A percentile compares a stretch with the other conserved stretches of the same genome.
phyloP scores from a whole-genome alignment of 1,140 invertebrate species.

The Aphis craccivora region DNA sequence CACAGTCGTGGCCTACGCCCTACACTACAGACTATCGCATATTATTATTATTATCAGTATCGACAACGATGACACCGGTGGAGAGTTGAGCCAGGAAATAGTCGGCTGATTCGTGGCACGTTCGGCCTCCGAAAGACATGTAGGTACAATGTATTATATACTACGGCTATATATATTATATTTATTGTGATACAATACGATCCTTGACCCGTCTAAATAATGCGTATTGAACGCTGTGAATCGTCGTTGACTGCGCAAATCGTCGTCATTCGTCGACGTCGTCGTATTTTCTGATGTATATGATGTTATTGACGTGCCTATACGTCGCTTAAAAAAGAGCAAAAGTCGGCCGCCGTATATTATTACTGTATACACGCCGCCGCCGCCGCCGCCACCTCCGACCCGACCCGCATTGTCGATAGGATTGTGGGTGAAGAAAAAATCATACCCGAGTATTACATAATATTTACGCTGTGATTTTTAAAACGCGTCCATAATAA shows the following conservation, averaged over 20 bases:
- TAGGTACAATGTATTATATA: background rate
- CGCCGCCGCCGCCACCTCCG: too few relatives aligned
- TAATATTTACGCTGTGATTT: too few relatives aligned
- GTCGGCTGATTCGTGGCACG: background rate
- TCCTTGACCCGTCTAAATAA: conserved; percentile 4
- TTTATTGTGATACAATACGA: background rate
- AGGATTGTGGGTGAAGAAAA: too few relatives aligned
- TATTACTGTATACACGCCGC: too few relatives aligned
- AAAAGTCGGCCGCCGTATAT: background rate
- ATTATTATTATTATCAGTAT: background rate
- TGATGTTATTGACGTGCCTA: background rate
- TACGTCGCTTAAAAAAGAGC: background rate
- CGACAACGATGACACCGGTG: background rate
- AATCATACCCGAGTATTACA: too few relatives aligned
- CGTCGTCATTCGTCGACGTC: too few relatives aligned
- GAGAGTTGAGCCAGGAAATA: background rate
- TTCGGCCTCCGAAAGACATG: background rate
- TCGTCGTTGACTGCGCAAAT: too few relatives aligned
- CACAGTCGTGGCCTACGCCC: too few relatives aligned
- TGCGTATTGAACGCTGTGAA: background rate
- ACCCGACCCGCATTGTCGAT: too few relatives aligned
- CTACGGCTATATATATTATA: background rate
- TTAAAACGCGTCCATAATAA: background rate
- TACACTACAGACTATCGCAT: background rate
- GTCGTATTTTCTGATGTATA: background rate